Evolutionary conservation across 2,113 vertebrate genomes (phyloP).

Genomic region (Madoqua kirkii): DNA sequence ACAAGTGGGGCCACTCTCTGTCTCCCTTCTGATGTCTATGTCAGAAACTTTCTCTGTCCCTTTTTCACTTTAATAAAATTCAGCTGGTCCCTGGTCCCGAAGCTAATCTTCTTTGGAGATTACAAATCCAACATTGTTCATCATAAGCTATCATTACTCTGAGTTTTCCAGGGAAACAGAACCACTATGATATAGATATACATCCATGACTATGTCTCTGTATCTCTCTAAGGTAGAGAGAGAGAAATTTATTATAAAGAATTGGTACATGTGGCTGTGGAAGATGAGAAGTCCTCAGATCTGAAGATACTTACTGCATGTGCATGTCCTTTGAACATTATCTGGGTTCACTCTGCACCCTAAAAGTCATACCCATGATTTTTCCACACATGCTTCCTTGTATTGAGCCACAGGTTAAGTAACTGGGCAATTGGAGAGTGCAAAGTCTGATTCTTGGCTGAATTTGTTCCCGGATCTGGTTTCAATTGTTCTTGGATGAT

Average conservation of each 20-base stretch:
- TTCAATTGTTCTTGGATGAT: not conserved
- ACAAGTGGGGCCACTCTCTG: not conserved
- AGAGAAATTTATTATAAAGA: not conserved
- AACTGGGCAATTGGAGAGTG: not conserved
- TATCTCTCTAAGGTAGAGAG: not conserved
- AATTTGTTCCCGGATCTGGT: not conserved
- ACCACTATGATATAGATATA: not conserved
- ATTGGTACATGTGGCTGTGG: not conserved
- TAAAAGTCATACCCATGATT: not conserved
- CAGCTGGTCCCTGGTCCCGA: rapidly evolving
- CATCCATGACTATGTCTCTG: not conserved
- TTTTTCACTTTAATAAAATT: not conserved
- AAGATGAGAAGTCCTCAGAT: not conserved
- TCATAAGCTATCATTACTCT: not conserved
- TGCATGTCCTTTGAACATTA: not conserved
- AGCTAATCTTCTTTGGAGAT: not conserved
- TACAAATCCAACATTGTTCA: not conserved
- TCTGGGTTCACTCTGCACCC: not conserved
- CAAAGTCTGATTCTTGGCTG: not conserved
- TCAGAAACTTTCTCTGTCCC: not conserved
- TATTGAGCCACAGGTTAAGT: not conserved
- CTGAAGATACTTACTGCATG: not conserved
- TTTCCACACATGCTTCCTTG: not conserved
- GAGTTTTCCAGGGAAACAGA: not conserved
- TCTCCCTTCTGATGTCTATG: not conserved